These are phyloP conservation scores for Ceyx margarethae DNA, from an alignment of 2,113 vertebrate genomes.

Conservation along the genomic window DNA sequence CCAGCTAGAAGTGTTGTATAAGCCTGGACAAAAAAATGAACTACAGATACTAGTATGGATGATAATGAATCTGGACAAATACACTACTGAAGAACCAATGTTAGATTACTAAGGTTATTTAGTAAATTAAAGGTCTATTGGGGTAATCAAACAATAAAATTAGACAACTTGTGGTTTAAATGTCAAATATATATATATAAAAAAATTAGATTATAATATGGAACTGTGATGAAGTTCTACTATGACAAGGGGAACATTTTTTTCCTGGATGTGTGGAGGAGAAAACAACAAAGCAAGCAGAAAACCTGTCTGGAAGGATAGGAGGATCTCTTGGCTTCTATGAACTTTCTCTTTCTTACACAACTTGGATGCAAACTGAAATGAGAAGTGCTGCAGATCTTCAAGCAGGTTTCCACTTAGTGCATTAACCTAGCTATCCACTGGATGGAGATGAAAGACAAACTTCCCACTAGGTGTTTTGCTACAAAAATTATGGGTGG, in stretches of 20 bases:
- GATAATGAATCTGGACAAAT: not conserved
- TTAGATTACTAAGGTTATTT: not conserved
- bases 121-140: not conserved
- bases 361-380: not conserved
- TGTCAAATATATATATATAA: not conserved
- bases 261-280: not conserved
- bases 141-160: not conserved
- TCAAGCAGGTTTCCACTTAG: not conserved
- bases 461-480: not conserved
- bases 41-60: not conserved
- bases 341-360: not conserved
- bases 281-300: not conserved
- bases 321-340: not conserved
- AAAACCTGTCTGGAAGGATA: not conserved
- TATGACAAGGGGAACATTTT: not conserved
- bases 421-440: not conserved
- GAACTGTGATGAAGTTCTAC: not conserved
- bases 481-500: not conserved
- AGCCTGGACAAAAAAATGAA: not conserved
- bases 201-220: not conserved
- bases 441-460: not conserved
- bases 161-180: not conserved
- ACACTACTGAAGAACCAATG: not conserved
- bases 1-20: not conserved
- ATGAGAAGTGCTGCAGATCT: not conserved